Base-by-base conservation (phyloP, 1,140 invertebrate genomes). In the Leptestheria dahalacensis region DNA sequence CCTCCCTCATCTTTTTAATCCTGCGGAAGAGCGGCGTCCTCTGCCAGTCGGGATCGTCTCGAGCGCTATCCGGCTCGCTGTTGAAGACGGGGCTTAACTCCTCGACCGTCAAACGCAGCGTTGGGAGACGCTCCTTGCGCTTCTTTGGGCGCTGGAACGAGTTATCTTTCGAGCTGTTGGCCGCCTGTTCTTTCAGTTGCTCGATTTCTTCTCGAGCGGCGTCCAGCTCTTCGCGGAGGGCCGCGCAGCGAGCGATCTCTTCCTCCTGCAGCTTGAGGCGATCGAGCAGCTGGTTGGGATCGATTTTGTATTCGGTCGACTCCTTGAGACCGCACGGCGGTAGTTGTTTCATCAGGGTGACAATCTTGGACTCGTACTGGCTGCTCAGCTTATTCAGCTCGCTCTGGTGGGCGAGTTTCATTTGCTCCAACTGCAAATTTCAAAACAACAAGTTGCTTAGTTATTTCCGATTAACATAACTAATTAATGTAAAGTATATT, bases 11-110 rank as follows among this genome's bases (percentile, higher is more conserved):
- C 23, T 55, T 57, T n/a, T 48, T 62, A 24, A 62, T 57, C 21
- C 61, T 29, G 18, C 41, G 48, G 24, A 48, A 61, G 23, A 57
- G 20, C 1, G 61, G 61, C 20, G 61, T 62, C 26, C 58, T 62
- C 11, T 48, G 54, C 61, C 61, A 62, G 11, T 62, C 61, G n/a
- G 61, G 61, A 41, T 62, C 61, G 33, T 58, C 55, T 28, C 28
- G 24, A 6, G 46, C 23, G 50, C 50, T 49, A 28, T 59, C 29
- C 6, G 48, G 15, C 11, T 61, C 53, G 9, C 21, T 50, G 3
- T 62, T 55, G 10, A 57, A 54, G 11, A 20, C 54, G 33, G n/a
- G 24, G 12, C 18, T 56, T 29, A 26, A 21, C 21, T 28, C 24
- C 11, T 28, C n/a, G 18, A 18, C 29, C 18, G 18, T 56, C 21